A percentile compares a stretch with the other conserved stretches of the same genome.
Evolutionary conservation across 2,113 vertebrate genomes (phyloP).

Genomic region (Carlito syrichta): DNA sequence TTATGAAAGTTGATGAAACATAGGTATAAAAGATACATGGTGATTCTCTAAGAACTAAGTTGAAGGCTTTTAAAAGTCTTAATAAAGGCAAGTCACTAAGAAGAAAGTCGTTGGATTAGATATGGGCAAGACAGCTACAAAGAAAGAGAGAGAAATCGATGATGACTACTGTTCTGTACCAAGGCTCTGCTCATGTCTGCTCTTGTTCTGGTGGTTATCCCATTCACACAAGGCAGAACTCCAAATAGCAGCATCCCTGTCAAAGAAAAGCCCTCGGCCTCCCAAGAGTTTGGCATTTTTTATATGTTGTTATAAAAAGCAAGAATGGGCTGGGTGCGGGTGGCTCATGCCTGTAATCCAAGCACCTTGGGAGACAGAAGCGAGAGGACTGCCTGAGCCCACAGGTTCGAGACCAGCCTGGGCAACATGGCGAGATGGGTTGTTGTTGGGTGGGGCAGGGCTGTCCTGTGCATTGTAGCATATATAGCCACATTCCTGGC

Average conservation of each 20-base stretch:
- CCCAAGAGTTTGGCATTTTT: background rate
- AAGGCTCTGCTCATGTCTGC: background rate
- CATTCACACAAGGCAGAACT: background rate
- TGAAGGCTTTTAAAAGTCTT: background rate
- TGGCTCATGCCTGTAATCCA: too few species aligned
- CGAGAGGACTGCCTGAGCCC: too few species aligned
- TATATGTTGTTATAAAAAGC: too few species aligned
- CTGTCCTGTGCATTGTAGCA: background rate
- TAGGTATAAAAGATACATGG: background rate
- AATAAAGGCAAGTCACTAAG: background rate
- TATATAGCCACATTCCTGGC: background rate
- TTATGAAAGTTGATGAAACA: conserved; percentile 15
- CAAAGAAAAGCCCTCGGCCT: background rate
- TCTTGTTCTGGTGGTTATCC: background rate
- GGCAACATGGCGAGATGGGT: too few species aligned
- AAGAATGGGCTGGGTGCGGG: too few species aligned
- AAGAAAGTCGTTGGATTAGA: background rate
- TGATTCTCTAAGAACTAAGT: conserved; percentile 24
- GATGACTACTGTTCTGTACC: background rate
- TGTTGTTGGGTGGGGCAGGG: background rate
- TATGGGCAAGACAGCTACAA: background rate
- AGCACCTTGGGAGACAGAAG: too few species aligned
- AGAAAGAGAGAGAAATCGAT: background rate
- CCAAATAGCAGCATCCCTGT: background rate
- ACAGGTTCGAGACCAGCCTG: too few species aligned